phyloP scores from a whole-genome alignment of 2,797 vertebrate genomes.

The Gymnothorax javanicus region DNA sequence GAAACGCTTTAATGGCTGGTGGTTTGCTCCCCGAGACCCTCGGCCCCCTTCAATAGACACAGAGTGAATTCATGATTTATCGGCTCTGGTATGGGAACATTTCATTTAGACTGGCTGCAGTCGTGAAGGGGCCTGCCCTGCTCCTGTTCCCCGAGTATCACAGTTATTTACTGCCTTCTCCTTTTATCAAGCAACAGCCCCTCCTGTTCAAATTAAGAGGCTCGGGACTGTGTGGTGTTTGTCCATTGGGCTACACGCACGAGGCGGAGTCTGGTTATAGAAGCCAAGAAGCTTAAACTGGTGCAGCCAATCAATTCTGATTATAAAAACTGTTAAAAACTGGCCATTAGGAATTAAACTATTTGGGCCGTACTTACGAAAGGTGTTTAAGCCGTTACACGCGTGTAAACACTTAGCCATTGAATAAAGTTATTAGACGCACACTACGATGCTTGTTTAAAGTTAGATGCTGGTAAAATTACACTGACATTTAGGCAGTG shows the following conservation, averaged over 20 bases:
- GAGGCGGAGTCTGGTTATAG: neutral
- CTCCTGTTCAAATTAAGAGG: conserved; percentile 44
- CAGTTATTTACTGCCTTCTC: conserved; percentile 49
- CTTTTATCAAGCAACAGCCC: conserved; percentile 43
- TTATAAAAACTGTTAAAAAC: neutral
- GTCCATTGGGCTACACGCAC: neutral
- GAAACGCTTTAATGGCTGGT: conserved; percentile 22
- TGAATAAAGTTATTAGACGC: too few relatives aligned
- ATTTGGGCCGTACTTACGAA: neutral
- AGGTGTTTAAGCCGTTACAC: too few relatives aligned
- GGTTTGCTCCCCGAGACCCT: conserved; percentile 11
- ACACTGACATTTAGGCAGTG: too few relatives aligned
- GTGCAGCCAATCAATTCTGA: neutral
- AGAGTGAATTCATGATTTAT: conserved; percentile 49
- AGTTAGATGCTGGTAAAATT: too few relatives aligned
- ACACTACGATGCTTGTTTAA: too few relatives aligned
- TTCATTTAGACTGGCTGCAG: conserved; percentile 46
- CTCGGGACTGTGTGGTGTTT: neutral
- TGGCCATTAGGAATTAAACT: neutral
- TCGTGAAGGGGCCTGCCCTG: conserved; percentile 31
- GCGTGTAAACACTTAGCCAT: too few relatives aligned
- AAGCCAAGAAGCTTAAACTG: neutral
- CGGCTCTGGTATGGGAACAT: conserved; percentile 38
- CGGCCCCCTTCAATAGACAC: neutral
- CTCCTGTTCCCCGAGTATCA: conserved; percentile 1